Evolutionary conservation across 2,888 invertebrate species (phyloP).

Genomic region (Archaeoteleia sp.): DNA sequence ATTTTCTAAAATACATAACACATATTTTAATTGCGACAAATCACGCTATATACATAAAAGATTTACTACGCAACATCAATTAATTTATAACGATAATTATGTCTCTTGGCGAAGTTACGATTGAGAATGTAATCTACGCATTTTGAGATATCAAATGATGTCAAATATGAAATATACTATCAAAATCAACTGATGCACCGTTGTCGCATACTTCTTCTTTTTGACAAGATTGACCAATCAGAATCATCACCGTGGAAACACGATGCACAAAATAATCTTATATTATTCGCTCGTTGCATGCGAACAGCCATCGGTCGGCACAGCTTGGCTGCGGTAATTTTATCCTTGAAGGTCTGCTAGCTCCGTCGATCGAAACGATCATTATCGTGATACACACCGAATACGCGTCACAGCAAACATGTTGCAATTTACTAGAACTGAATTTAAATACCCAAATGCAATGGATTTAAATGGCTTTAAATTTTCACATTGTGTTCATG

Average conservation of each 20-base stretch:
- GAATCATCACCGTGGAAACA: constrained; percentile 42
- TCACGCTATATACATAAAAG: no score
- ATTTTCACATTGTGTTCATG: no score
- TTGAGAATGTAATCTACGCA: no score
- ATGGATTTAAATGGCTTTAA: no score
- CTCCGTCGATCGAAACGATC: constrained; percentile 42
- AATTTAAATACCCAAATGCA: no score
- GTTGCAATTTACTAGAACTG: no score
- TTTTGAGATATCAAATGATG: constrained; percentile 14
- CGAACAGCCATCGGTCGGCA: constrained; percentile 10
- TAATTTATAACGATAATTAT: no score
- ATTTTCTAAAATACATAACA: no score
- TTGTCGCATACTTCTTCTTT: constrained; percentile 12
- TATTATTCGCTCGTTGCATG: constrained; percentile 36
- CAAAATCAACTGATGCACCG: constrained; percentile 10
- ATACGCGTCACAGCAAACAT: constrained; percentile 21
- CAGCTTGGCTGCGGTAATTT: constrained; percentile 44
- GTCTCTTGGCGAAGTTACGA: no score
- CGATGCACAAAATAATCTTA: constrained; percentile 31
- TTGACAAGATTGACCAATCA: constrained; percentile 36
- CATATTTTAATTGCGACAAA: no score
- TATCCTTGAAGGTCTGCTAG: constrained; percentile 42
- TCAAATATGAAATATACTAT: constrained; percentile 3
- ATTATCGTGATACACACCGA: constrained; percentile 36
- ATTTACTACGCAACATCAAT: no score